Evolutionary conservation across 2,113 vertebrate genomes (phyloP), one percentile per base, ranked within the genome.

Genomic region (Oenanthe melanoleuca): DNA sequence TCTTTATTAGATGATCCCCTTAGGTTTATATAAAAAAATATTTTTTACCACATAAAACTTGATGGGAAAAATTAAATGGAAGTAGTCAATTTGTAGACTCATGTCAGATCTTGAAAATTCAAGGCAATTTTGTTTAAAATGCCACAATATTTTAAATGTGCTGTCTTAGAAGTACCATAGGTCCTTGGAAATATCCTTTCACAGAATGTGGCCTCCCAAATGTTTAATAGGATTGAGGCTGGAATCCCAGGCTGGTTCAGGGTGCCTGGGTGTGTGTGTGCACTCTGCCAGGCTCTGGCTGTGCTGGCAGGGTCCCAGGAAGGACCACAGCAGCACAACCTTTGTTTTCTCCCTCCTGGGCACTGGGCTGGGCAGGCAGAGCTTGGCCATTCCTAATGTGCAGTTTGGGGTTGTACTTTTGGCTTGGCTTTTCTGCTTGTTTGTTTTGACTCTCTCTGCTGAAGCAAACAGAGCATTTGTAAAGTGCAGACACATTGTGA

Each of bases 401-500:
- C 4, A 93, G 74, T 94, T 82, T 78, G 73, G 28, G 65, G n/a
- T 61, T 91, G 80, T 83, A 66, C 66, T 78, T 90, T 80, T 92
- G 77, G 55, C 64, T 90, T 80, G 45, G 12, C 3, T 42, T 64
- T 92, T 94, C 44, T 56, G 25, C 88, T 95, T 88, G 83, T 93
- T 96, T 95, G 82, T 94, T 94, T 92, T 70, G 83, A 88, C 72
- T 91, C 75, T 79, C 94, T 67, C 88, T 93, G 13, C 66, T 52
- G 90, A 93, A 84, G 53, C 59, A 89, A 96, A 88, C 23, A 64
- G 89, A 66, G 17, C 45, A 5, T 61, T 90, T 83, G 33, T 61
- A 69, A 88, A 95, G 56, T 78, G 49, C 69, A 79, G 92, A 93
- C 82, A 74, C n/a, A 19, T 92, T 95, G 86, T 69, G 82, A 63